A percentile compares a stretch with the other conserved stretches of the same genome.
Evolutionary conservation across 2,797 vertebrate species (phyloP).

Genomic region (Poecilia gillii): DNA sequence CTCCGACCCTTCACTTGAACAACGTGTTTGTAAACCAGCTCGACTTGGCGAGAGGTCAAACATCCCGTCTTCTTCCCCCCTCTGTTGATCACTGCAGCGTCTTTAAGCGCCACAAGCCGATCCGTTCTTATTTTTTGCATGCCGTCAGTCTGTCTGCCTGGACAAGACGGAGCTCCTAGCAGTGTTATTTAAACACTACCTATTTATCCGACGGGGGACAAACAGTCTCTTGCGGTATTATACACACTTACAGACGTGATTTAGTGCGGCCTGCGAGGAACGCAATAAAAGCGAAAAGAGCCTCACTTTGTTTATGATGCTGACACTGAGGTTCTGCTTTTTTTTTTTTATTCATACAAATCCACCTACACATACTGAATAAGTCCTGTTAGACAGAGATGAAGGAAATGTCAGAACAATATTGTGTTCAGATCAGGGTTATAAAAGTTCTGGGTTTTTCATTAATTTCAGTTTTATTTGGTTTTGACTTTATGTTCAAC

Average conservation of each 20-base stretch:
- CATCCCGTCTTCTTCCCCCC: slow-evolving; percentile 46
- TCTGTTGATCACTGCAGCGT: slow-evolving; percentile 57
- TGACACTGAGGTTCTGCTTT: slow-evolving; percentile 43
- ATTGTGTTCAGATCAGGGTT: background rate
- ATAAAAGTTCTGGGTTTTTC: too few species aligned
- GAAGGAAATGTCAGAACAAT: background rate
- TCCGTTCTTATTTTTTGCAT: slow-evolving; percentile 74
- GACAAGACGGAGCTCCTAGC: slow-evolving; percentile 83
- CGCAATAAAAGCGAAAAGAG: slow-evolving; percentile 76
- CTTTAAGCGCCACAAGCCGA: slow-evolving; percentile 75
- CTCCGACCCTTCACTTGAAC: slow-evolving; percentile 8
- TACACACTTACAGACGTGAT: slow-evolving; percentile 88
- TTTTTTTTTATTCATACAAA: slow-evolving; percentile 12
- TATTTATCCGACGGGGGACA: slow-evolving; percentile 86
- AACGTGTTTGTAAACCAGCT: slow-evolving; percentile 49
- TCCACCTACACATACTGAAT: slow-evolving; percentile 32
- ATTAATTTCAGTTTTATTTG: too few species aligned
- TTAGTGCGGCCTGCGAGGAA: slow-evolving; percentile 83
- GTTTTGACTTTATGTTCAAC: too few species aligned
- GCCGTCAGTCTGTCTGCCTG: slow-evolving; percentile 61
- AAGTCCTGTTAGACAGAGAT: slow-evolving; percentile 9
- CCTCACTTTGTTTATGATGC: slow-evolving; percentile 73
- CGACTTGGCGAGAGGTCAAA: slow-evolving; percentile 34
- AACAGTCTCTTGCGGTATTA: slow-evolving; percentile 84
- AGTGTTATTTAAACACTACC: slow-evolving; percentile 74